Evolutionary conservation across 2,113 vertebrate species (phyloP).

Genomic region (Paedocypris sp.): DNA sequence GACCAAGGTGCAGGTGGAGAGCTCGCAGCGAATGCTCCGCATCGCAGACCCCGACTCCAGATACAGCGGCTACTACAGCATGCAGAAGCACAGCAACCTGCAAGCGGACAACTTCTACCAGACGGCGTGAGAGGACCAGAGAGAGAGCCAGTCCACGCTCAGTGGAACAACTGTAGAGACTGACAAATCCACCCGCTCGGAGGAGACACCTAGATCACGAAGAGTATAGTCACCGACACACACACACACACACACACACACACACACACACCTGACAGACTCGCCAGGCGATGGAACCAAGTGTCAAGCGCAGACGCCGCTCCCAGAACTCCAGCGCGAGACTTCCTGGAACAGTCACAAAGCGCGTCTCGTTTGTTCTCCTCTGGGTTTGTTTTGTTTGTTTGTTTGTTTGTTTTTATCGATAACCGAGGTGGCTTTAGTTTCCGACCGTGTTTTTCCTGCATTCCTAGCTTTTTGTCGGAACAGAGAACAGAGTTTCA

Average conservation of each 20-base stretch:
- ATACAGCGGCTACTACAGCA: conserved; percentile 87
- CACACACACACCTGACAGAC: conserved; percentile 17
- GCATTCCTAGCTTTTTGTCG: conserved; percentile 72
- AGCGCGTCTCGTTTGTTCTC: conserved; percentile 65
- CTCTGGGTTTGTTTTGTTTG: conserved; percentile 66
- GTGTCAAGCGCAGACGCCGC: conserved; percentile 45
- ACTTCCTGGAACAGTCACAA: conserved; percentile 10
- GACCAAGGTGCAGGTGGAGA: conserved; percentile 72
- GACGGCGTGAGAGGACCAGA: conserved; percentile 67
- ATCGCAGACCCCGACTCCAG: conserved; percentile 80
- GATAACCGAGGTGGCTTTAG: conserved; percentile 32
- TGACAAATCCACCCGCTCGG: conserved; percentile 22
- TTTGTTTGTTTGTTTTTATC: conserved; percentile 33
- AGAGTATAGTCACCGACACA: too few relatives aligned
- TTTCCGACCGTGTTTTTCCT: conserved; percentile 65
- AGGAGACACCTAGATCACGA: conserved; percentile 15
- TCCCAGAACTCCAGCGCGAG: conserved; percentile 18
- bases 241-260: too few relatives aligned
- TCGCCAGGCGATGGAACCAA: conserved; percentile 38
- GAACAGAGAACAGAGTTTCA: conserved; percentile 14
- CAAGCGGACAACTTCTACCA: conserved; percentile 87
- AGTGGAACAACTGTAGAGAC: conserved; percentile 26
- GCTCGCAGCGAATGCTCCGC: conserved; percentile 75
- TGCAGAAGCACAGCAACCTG: conserved; percentile 83
- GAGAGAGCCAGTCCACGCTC: conserved; percentile 20